Evolutionary conservation across 2,113 vertebrate genomes (phyloP), one percentile per base, ranked within the genome.

Genomic region (Strigops habroptila): DNA sequence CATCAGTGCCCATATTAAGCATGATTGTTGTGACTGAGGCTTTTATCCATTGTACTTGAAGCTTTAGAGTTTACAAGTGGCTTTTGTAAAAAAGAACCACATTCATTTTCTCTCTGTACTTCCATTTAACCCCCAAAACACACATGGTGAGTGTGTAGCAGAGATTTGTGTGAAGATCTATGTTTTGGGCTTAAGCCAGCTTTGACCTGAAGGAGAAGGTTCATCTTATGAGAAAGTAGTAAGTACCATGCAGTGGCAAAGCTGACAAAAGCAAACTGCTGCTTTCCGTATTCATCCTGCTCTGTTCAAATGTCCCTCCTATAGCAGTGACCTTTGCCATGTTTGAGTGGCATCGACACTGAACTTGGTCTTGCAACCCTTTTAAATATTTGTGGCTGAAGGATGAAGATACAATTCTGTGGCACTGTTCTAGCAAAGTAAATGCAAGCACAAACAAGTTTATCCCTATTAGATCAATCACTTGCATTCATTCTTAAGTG

Each of bases 401-500:
- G 11, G 22, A 14, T 23, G 37, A 75, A 77, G 37, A 16, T 60
- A 25, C 9, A 79, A 69, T 79, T 92, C 70, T 82, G 21, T 37
- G 18, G 35, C 27, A 9, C 31, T 76, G 55, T 48, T 93, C 82
- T 82, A n/a, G 25, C 22, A 76, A 86, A 89, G 55, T 78, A 82
- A 53, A 37, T 53, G 44, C 28, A 64, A 93, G 82, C 49, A 78
- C 55, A 88, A 85, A 86, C 37, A 73, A 57, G 25, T 92, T 91
- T 82, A 84, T 84, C 37, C 52, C 65, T 67, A 75, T 92, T 75
- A 91, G 83, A 55, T 68, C 94, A 91, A 94, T 52, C 3, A 18
- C 73, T 94, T 78, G 71, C 86, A 10, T 81, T 95, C n/a, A 55
- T 78, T 82, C 73, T 84, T 71, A 91, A 92, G 51, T 80, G 86